A percentile compares a stretch with the other conserved stretches of the same genome.
phyloP scores from a whole-genome alignment of 1,140 invertebrate genomes.

The Coenobita brevimanus region DNA sequence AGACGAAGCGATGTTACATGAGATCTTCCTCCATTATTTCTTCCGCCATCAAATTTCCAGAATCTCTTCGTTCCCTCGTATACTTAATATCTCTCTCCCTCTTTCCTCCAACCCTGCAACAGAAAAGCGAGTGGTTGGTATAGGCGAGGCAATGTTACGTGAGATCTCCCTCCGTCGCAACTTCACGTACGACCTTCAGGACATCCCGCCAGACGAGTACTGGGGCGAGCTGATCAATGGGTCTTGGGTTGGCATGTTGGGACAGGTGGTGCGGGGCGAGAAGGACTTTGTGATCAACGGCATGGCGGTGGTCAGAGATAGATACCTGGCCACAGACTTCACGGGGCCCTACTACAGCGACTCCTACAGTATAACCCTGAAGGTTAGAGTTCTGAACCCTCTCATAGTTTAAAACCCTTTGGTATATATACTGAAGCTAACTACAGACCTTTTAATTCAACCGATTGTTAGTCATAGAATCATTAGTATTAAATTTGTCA shows the following conservation, averaged over 20 bases:
- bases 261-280: constrained; percentile 39
- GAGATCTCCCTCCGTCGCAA: constrained; percentile 25
- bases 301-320: constrained; percentile 30
- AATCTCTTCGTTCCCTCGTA: too few species aligned
- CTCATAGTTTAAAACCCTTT: too few species aligned
- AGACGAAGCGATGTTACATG: too few species aligned
- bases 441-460: too few species aligned
- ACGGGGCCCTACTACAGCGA: constrained; percentile 43
- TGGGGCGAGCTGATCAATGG: constrained; percentile 52
- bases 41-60: too few species aligned
- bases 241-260: constrained; percentile 37
- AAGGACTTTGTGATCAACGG: constrained; percentile 57
- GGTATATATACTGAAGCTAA: too few species aligned
- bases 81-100: too few species aligned
- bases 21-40: too few species aligned
- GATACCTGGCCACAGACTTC: constrained; percentile 38
- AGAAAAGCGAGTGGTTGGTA: constrained; percentile 14
- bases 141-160: constrained; percentile 25
- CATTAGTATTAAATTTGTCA: too few species aligned
- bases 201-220: constrained; percentile 40
- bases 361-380: constrained; percentile 37
- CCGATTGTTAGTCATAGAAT: too few species aligned
- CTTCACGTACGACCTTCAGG: constrained; percentile 42
- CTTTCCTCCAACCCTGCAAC: too few species aligned
- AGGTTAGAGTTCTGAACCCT: background rate